phyloP scores from a whole-genome alignment of 2,113 vertebrate species.

The Lathamus discolor region DNA sequence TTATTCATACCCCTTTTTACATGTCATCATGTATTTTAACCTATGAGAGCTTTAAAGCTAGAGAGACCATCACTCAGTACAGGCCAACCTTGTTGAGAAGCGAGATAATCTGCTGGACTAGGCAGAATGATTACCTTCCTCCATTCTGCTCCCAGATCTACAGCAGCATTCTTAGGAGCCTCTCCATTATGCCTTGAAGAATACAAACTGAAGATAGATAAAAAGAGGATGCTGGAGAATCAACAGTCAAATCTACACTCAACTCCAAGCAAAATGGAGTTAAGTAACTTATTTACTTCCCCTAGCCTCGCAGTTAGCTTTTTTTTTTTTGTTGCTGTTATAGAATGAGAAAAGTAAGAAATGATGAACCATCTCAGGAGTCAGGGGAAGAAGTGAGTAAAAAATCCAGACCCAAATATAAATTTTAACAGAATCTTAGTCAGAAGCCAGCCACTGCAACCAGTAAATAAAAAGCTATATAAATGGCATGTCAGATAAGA shows the following conservation, averaged over 20 bases:
- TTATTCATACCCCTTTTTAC: not conserved
- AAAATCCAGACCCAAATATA: not conserved
- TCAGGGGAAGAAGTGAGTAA: too few species aligned
- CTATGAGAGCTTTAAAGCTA: not conserved
- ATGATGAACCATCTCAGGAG: not conserved
- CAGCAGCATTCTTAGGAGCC: not conserved
- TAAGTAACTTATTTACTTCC: not conserved
- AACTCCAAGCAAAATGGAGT: not conserved
- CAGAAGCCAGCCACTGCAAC: not conserved
- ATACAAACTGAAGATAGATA: not conserved
- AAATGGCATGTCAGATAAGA: not conserved
- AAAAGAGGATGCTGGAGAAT: not conserved
- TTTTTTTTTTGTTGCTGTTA: too few species aligned
- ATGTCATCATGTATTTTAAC: not conserved
- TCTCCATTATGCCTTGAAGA: not conserved
- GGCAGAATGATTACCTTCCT: not conserved
- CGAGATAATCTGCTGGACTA: fast-evolving
- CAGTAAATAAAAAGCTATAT: not conserved
- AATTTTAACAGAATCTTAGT: not conserved
- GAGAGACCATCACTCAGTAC: not conserved
- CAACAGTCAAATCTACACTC: not conserved
- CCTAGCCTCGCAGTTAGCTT: fast-evolving
- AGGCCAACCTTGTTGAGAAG: not conserved
- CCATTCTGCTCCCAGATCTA: not conserved
- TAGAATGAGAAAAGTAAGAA: not conserved